Conservation (phyloP, 1,140 invertebrate species). For the Agrilus planipennis region DNA sequence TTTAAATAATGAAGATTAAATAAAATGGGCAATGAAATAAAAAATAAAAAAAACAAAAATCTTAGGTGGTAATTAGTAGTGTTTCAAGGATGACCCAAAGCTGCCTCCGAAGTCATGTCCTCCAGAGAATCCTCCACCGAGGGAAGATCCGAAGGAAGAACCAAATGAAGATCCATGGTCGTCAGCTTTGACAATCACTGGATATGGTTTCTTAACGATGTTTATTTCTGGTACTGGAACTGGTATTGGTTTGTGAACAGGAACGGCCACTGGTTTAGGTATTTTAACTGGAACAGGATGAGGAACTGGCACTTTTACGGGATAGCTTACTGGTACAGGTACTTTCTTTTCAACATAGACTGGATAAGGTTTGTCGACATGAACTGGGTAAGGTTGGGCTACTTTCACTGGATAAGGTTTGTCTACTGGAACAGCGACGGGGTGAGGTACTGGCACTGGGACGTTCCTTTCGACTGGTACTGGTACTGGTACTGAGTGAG, state of each 20-base stretch:
- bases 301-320: constrained; percentile 18
- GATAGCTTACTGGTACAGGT: constrained; percentile 19
- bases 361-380: constrained; percentile 36
- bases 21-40: too few relatives aligned
- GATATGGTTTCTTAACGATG: constrained; percentile 11
- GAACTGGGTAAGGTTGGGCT: constrained; percentile 38
- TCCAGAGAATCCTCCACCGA: constrained; percentile 5
- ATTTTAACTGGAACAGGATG: constrained; percentile 8
- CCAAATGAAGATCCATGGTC: constrained; percentile 1
- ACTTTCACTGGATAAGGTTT: constrained; percentile 34
- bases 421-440: constrained; percentile 28
- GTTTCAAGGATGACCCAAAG: too few relatives aligned
- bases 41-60: too few relatives aligned
- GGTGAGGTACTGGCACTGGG: constrained; percentile 22
- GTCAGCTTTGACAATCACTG: constrained; percentile 13
- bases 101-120: neutral
- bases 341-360: constrained; percentile 18
- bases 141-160: neutral
- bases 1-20: too few relatives aligned
- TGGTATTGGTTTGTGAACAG: constrained; percentile 9
- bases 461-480: constrained; percentile 18
- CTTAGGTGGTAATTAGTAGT: too few relatives aligned
- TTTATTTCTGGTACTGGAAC: constrained; percentile 12
- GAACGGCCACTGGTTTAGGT: constrained; percentile 15
- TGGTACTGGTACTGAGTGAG: constrained; percentile 21